A percentile compares a stretch with the other conserved stretches of the same genome.
Conservation (phyloP, 2,797 vertebrate species). For the Sebastes umbrosus region DNA sequence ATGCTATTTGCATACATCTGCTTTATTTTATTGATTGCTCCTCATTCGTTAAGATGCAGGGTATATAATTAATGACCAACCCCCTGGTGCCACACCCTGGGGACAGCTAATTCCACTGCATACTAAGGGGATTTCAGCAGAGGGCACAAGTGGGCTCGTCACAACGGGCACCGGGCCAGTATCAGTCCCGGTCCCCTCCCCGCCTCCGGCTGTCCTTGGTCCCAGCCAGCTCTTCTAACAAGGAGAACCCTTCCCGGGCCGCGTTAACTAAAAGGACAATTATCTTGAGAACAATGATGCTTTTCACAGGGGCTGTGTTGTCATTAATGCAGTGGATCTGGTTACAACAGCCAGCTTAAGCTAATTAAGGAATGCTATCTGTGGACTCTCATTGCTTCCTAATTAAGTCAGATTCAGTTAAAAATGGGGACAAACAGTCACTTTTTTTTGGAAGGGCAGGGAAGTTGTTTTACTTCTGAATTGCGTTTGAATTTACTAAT, state of each 20-base stretch:
- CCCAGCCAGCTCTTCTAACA: constrained; percentile 84
- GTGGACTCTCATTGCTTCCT: constrained; percentile 85
- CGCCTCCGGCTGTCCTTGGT: constrained; percentile 84
- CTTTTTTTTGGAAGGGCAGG: constrained; percentile 42
- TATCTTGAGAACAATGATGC: constrained; percentile 89
- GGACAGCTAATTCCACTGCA: constrained; percentile 85
- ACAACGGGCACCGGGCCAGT: constrained; percentile 84
- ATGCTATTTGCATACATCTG: constrained; percentile 89
- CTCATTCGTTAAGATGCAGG: constrained; percentile 87
- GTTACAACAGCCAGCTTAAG: constrained; percentile 85
- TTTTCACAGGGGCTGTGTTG: constrained; percentile 87
- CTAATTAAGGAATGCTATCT: constrained; percentile 88
- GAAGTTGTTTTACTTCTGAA: constrained; percentile 37
- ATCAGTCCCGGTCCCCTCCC: constrained; percentile 73
- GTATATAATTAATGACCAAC: constrained; percentile 86
- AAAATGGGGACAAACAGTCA: constrained; percentile 72
- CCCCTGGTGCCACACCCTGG: constrained; percentile 80
- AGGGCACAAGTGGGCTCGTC: constrained; percentile 87
- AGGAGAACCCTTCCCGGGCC: constrained; percentile 82
- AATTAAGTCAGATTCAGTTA: constrained; percentile 85
- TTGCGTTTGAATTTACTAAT: constrained; percentile 38
- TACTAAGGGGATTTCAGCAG: constrained; percentile 83
- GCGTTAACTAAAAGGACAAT: constrained; percentile 90
- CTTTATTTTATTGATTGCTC: constrained; percentile 87
- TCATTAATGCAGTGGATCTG: constrained; percentile 88